phyloP scores from a whole-genome alignment of 2,888 invertebrate species.

The Campopleginae sp. region DNA sequence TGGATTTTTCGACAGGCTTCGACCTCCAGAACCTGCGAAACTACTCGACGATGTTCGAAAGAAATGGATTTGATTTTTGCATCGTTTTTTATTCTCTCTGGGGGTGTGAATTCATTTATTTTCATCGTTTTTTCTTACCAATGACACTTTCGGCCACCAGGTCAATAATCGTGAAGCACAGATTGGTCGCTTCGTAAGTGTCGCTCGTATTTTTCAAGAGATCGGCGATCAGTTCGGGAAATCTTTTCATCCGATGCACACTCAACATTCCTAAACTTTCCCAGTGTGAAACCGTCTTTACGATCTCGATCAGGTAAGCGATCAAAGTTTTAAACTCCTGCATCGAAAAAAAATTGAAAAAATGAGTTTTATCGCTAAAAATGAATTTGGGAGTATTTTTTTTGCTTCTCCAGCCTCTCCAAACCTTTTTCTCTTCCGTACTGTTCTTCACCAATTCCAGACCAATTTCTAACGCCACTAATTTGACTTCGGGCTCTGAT shows the following conservation, averaged over 20 bases:
- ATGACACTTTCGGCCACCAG: constrained; percentile 70
- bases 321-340: constrained; percentile 73
- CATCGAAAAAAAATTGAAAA: constrained; percentile 42
- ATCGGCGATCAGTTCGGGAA: constrained; percentile 44
- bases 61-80: neutral
- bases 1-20: constrained; percentile 75
- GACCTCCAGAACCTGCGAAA: constrained; percentile 70
- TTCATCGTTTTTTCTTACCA: constrained; percentile 64
- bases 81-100: constrained; percentile 14
- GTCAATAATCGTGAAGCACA: constrained; percentile 77
- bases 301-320: constrained; percentile 73
- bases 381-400: neutral
- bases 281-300: constrained; percentile 76
- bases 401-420: neutral
- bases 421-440: constrained; percentile 70
- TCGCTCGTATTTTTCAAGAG: constrained; percentile 68
- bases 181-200: constrained; percentile 68
- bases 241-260: constrained; percentile 31
- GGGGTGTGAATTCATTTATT: neutral
- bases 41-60: neutral
- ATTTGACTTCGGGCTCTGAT: constrained; percentile 75
- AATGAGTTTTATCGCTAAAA: neutral
- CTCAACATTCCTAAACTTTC: constrained; percentile 68
- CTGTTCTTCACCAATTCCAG: constrained; percentile 73
- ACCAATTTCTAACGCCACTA: constrained; percentile 75